phyloP scores from a whole-genome alignment of 2,888 invertebrate genomes.

The Ceraclea dissimilis region DNA sequence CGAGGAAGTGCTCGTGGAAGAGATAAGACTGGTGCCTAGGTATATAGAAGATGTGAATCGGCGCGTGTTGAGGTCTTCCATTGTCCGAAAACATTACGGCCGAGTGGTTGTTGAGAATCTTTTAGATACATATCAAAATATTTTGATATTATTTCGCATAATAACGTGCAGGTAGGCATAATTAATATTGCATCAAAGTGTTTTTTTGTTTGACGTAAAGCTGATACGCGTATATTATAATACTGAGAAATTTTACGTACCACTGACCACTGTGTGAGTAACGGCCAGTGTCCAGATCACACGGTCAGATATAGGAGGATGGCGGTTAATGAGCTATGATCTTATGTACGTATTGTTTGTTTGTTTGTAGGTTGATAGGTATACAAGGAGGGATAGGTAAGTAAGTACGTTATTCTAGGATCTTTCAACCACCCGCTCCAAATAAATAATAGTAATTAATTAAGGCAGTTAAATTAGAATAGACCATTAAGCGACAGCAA shows the following conservation, averaged over 20 bases:
- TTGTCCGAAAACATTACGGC: conserved; percentile 20
- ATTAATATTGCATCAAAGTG: conserved; percentile 20
- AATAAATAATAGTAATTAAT: conserved; percentile 5
- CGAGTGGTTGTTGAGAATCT: conserved; percentile 23
- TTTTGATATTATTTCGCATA: conserved; percentile 24
- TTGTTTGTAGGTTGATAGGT: background rate
- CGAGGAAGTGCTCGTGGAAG: too few species aligned
- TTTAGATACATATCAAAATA: conserved; percentile 22
- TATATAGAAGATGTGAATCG: too few species aligned
- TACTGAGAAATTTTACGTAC: conserved; percentile 21
- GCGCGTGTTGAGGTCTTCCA: background rate
- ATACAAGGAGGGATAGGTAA: too few species aligned
- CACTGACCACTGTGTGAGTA: conserved; percentile 11
- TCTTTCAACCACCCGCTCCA: background rate
- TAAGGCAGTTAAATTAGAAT: conserved; percentile 10
- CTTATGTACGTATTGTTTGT: background rate
- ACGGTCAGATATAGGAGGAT: conserved; percentile 1
- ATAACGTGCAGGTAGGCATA: conserved; percentile 19
- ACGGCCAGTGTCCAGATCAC: conserved; percentile 3
- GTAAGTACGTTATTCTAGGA: background rate
- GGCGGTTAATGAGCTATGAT: conserved; percentile 5
- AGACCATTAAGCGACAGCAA: conserved; percentile 8
- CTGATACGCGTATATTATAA: conserved; percentile 12
- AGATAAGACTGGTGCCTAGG: too few species aligned
- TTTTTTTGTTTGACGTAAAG: conserved; percentile 8